Base-by-base conservation (phyloP, 92 coral and sea anemone genomes). In the Nematostella vectensis region DNA sequence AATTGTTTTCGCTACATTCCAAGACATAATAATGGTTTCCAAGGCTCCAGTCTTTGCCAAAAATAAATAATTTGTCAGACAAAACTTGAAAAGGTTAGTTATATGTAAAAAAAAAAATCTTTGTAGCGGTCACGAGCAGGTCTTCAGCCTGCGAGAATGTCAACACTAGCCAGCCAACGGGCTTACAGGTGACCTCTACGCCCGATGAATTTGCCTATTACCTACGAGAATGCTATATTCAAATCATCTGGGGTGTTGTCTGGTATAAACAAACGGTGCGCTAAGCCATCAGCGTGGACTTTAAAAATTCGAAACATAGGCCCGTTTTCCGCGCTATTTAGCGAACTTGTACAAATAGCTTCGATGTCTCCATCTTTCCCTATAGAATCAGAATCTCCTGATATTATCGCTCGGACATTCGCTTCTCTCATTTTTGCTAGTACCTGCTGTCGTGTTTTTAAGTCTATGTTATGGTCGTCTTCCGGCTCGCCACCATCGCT, bases 191-290 rank as follows among this genome's bases (percentile, higher is more conserved):
- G 40, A 33, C 40, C 6, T 33, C n/a, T n/a, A n/a, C n/a, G n/a
- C n/a, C n/a, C n/a, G n/a, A n/a, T n/a, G n/a, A n/a, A n/a, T n/a
- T n/a, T n/a, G n/a, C n/a, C n/a, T n/a, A n/a, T n/a, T n/a, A 54
- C n/a, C 57, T 48, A 66, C 10, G 33, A 70, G 45, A 80, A 76
- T 48, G 40, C 69, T 61, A 69, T 81, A 55, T 73, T 50, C 51
- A 85, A 72, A 55, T 85, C 88, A 10, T 43, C 37, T 27, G 95
- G 95, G 66, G 88, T 67, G 65, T 85, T 74, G 84, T 67, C 88
- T 48, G 74, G 61, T 24, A 57, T 27, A 50, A 75, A 80, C 58
- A 50, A 75, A 29, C 76, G 71, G 66, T 85, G 88, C 9, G 24
- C 31, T 56, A 85, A 57, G 38, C 69, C 52, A 40, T 80, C 69